Conservation (phyloP, 1,140 invertebrate genomes). For the Drosophila bocki region DNA sequence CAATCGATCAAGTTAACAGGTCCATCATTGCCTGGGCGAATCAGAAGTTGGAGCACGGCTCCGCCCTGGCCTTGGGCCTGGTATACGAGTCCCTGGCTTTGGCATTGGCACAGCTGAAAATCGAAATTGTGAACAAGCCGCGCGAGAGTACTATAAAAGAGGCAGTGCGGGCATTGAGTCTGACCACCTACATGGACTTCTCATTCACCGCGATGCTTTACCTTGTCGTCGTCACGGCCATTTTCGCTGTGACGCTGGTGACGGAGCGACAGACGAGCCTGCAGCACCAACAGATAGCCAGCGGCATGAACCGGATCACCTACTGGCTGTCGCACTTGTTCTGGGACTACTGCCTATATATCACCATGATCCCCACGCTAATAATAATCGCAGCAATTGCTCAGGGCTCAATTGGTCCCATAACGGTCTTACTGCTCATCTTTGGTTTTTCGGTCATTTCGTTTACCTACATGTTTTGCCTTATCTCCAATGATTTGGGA, state of each 20-base stretch:
- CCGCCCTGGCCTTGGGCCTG: constrained; percentile 87
- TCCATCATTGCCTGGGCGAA: constrained; percentile 87
- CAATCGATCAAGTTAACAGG: constrained; percentile 60
- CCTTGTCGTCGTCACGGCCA: constrained; percentile 86
- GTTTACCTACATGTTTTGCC: constrained; percentile 38
- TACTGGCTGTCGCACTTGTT: constrained; percentile 90
- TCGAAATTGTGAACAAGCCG: constrained; percentile 48
- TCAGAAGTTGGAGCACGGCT: constrained; percentile 89
- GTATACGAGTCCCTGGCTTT: constrained; percentile 86
- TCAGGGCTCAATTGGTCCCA: accelerated
- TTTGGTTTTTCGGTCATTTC: constrained; percentile 38
- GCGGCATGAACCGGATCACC: constrained; percentile 88
- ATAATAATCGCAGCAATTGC: constrained; percentile 55
- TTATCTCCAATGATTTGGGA: constrained; percentile 2
- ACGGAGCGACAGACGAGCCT: constrained; percentile 87
- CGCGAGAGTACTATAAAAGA: background rate
- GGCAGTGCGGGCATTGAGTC: constrained; percentile 47
- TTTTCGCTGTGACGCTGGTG: constrained; percentile 89
- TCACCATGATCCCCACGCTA: constrained; percentile 53
- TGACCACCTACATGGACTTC: constrained; percentile 86
- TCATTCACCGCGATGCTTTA: constrained; percentile 87
- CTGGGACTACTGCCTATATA: constrained; percentile 87
- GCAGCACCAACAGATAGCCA: constrained; percentile 87
- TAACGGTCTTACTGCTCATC: background rate
- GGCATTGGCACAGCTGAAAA: background rate